Percentiles rank a stretch among this genome's conserved stretches.
phyloP scores from a whole-genome alignment of 2,888 invertebrate genomes.

The Pachymerium ferrugineum region DNA sequence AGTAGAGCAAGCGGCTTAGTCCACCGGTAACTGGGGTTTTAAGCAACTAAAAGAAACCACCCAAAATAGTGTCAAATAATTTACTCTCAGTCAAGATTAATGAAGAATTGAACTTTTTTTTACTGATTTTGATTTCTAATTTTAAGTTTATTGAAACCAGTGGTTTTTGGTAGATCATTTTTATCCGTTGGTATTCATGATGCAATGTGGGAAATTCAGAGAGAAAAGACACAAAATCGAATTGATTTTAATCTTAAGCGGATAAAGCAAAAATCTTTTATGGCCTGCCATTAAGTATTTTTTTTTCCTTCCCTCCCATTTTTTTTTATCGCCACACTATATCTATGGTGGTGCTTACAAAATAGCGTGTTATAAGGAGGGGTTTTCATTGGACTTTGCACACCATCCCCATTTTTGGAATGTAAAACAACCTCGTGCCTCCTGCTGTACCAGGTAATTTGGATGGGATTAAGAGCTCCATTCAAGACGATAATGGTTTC shows the following conservation, averaged over 20 bases:
- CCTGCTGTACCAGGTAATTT: slow-evolving; percentile 1
- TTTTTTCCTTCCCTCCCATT: not conserved
- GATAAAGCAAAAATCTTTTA: slow-evolving; percentile 13
- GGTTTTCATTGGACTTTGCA: not conserved
- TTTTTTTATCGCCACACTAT: not conserved
- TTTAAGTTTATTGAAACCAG: too few species aligned
- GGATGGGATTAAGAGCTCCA: slow-evolving; percentile 4
- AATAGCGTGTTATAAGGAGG: slow-evolving; percentile 4
- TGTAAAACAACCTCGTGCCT: not conserved
- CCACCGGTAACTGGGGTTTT: too few species aligned
- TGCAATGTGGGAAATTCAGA: not conserved
- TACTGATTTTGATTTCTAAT: too few species aligned
- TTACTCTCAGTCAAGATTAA: too few species aligned
- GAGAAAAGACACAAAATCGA: not conserved
- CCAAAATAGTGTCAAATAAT: too few species aligned
- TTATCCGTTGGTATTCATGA: not conserved
- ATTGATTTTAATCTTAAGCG: slow-evolving; percentile 8
- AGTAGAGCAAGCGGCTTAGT: too few species aligned
- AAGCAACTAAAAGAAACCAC: too few species aligned
- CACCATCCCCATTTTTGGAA: slow-evolving; percentile 8
- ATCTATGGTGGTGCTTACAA: not conserved
- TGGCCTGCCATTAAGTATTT: not conserved
- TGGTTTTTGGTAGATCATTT: not conserved
- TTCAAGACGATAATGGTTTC: slow-evolving; percentile 1
- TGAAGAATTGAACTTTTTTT: too few species aligned